Conservation (phyloP, 2,113 vertebrate genomes). For the Chaetodon trifascialis region DNA sequence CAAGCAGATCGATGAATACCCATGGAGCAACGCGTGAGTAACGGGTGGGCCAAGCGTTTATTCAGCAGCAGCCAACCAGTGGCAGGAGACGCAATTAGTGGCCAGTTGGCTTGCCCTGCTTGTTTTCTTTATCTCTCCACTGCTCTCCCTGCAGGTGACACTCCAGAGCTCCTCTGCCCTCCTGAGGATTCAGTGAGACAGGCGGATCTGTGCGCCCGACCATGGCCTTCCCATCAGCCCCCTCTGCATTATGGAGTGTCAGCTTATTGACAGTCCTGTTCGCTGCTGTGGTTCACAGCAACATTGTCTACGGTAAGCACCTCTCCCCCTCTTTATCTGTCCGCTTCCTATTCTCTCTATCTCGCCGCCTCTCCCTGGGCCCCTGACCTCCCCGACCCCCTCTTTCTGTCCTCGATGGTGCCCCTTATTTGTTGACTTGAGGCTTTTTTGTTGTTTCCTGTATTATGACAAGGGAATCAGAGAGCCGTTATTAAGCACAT, state of each 20-base stretch:
- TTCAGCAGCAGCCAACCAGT: slow-evolving; percentile 58
- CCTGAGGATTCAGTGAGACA: slow-evolving; percentile 75
- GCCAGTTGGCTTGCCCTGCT: slow-evolving; percentile 34
- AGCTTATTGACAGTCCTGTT: slow-evolving; percentile 78
- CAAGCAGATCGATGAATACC: slow-evolving; percentile 79
- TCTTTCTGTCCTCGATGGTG: slow-evolving; percentile 43
- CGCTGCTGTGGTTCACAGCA: slow-evolving; percentile 78
- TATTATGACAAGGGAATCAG: slow-evolving; percentile 74
- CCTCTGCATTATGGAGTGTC: slow-evolving; percentile 73
- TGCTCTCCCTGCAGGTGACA: slow-evolving; percentile 71
- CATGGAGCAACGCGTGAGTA: slow-evolving; percentile 65
- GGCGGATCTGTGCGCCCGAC: slow-evolving; percentile 68
- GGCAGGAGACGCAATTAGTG: slow-evolving; percentile 67
- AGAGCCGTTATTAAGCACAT: slow-evolving; percentile 75
- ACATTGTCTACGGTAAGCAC: slow-evolving; percentile 78
- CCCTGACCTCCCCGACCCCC: slow-evolving; percentile 61
- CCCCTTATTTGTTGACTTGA: slow-evolving; percentile 73
- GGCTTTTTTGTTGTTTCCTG: slow-evolving; percentile 62
- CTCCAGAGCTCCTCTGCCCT: slow-evolving; percentile 70
- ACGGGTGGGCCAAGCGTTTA: slow-evolving; percentile 64
- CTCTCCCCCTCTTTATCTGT: slow-evolving; percentile 37
- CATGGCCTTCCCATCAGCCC: slow-evolving; percentile 83
- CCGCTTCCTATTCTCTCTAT: slow-evolving; percentile 17
- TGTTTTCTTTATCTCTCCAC: slow-evolving; percentile 65
- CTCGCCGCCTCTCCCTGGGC: slow-evolving; percentile 28